Base-by-base conservation (phyloP, 2,113 vertebrate species). In the Galeopterus variegatus region DNA sequence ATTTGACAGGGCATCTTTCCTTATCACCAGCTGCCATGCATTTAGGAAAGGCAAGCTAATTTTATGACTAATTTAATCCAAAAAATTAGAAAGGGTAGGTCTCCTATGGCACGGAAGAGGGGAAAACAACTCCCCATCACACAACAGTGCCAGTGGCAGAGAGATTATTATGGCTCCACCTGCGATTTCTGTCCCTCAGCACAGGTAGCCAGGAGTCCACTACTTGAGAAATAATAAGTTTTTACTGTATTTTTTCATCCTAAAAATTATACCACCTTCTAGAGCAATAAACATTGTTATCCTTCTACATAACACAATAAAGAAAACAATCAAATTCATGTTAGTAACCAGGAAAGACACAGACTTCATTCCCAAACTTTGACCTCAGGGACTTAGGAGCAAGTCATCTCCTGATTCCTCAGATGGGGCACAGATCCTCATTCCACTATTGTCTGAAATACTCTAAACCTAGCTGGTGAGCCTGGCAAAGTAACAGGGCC, bases 31-130 rank as follows among this genome's bases (percentile, higher is more conserved):
- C 75, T 80, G n/a, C 21, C 52, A 14, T 19, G 52, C 33, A 82
- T 19, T n/a, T 48, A 58, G 45, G 45, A 94, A 77, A 75, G 62
- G 65, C 10, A 72, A 77, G 36, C 79, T 77, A 58, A 88, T 75
- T 83, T 82, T 82, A 82, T 64, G 72, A 93, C 70, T 76, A 76
- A 86, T 48, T 90, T 90, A 91, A 90, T 58, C 45, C 33, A 86
- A 95, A 75, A 62, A 79, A 62, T 90, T 73, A 94, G 88, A 73
- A 83, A 87, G 69, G 50, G n/a, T 24, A 64, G 50, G 31, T 80
- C 58, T 93, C n/a, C 24, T 64, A 11, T 0, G 14, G 17, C 10
- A 64, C 4, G 10, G 31, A 41, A 84, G 28, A 69, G 33, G 14
- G 17, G 33, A 85, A 50, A 93, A 45, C 10, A 81, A 52, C 12